Evolutionary conservation across 2,113 vertebrate genomes (phyloP).

Genomic region (Jaculus jaculus): DNA sequence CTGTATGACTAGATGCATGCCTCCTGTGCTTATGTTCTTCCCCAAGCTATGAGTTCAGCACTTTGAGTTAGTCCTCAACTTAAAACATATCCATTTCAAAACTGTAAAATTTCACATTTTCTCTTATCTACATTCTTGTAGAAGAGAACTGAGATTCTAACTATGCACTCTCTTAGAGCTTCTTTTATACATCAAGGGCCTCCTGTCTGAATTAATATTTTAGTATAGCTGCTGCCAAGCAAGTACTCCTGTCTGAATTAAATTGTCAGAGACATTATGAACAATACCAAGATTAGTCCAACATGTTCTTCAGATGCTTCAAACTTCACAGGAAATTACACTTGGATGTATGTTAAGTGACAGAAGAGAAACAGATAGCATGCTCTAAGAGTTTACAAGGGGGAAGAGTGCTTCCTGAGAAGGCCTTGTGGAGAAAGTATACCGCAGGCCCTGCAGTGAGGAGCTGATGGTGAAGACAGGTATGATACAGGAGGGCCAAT

Average conservation of each 20-base stretch:
- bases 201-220: background rate
- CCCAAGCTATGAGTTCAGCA: background rate
- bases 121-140: background rate
- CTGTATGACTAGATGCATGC: background rate
- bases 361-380: constrained; percentile 1
- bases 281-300: background rate
- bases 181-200: background rate
- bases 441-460: background rate
- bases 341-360: background rate
- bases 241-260: background rate
- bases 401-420: background rate
- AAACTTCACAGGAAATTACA: background rate
- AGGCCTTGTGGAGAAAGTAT: background rate
- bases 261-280: background rate
- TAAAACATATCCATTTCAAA: constrained; percentile 44
- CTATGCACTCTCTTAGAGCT: background rate
- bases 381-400: background rate
- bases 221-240: background rate
- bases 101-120: background rate
- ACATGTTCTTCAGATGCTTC: background rate
- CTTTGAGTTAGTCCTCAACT: constrained; percentile 15
- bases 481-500: background rate
- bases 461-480: background rate
- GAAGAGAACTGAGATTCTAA: constrained; percentile 37
- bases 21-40: background rate